Evolutionary conservation across 2,113 vertebrate species (phyloP).

Genomic region (Dryoscopus gambensis): DNA sequence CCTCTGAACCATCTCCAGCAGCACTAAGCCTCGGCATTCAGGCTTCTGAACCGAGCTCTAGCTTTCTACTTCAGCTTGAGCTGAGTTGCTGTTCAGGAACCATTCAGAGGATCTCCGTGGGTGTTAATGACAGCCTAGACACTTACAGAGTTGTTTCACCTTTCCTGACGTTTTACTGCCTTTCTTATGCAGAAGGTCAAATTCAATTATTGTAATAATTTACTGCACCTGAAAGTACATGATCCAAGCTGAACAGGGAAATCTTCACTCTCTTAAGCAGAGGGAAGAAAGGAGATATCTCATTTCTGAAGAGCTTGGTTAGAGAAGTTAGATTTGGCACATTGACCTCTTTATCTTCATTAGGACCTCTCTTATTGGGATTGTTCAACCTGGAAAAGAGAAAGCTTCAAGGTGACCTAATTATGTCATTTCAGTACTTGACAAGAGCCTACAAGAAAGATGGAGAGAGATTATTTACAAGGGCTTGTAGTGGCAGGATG

Average conservation of each 20-base stretch:
- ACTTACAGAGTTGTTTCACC: neutral
- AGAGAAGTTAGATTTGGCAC: neutral
- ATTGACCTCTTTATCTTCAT: neutral
- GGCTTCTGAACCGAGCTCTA: neutral
- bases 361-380: neutral
- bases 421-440: neutral
- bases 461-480: neutral
- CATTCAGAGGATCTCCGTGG: neutral
- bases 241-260: neutral
- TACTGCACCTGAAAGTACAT: neutral
- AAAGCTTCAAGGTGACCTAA: neutral
- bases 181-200: constrained; percentile 14
- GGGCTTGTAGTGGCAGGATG: neutral
- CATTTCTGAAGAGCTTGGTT: neutral
- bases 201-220: neutral
- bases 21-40: neutral
- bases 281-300: neutral
- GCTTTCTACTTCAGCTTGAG: neutral
- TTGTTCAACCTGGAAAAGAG: neutral
- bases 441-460: neutral
- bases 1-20: neutral
- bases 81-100: neutral
- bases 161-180: neutral
- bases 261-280: neutral
- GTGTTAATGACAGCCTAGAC: neutral